These are phyloP conservation scores for Leptinotarsa tumamoca DNA, from an alignment of 2,888 invertebrate species.

Conservation along the genomic window DNA sequence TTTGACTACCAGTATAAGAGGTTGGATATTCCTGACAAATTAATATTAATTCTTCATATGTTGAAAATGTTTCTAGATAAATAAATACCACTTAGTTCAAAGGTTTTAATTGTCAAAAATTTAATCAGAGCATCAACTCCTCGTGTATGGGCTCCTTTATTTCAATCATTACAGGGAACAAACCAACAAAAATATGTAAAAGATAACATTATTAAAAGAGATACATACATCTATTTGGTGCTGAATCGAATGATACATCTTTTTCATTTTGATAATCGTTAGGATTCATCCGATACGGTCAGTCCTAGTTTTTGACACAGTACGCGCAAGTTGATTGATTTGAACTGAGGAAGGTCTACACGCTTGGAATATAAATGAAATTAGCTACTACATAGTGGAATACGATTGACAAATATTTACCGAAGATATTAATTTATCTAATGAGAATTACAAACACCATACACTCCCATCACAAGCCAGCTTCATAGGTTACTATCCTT, in stretches of 20 bases:
- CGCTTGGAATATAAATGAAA: neutral
- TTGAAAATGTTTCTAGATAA: too few relatives aligned
- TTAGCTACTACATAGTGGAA: neutral
- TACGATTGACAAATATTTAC: constrained; percentile 1
- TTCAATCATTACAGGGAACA: too few relatives aligned
- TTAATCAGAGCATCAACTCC: too few relatives aligned
- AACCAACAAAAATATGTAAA: neutral
- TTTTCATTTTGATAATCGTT: constrained; percentile 2
- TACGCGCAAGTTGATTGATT: neutral
- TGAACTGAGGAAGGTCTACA: neutral
- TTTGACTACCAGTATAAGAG: too few relatives aligned
- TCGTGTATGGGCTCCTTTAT: too few relatives aligned
- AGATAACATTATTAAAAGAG: neutral
- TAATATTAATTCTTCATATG: too few relatives aligned
- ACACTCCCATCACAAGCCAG: neutral
- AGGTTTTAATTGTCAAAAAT: too few relatives aligned
- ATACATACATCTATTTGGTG: neutral
- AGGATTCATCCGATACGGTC: neutral
- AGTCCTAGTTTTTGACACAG: neutral
- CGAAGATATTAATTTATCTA: constrained; percentile 4
- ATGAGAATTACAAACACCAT: constrained; percentile 5
- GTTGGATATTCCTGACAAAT: too few relatives aligned
- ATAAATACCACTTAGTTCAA: too few relatives aligned
- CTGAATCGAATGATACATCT: constrained; percentile 4
- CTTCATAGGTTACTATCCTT: too few relatives aligned